Evolutionary conservation across 2,888 invertebrate species (phyloP).

Genomic region (Pogonocherus hispidulus): DNA sequence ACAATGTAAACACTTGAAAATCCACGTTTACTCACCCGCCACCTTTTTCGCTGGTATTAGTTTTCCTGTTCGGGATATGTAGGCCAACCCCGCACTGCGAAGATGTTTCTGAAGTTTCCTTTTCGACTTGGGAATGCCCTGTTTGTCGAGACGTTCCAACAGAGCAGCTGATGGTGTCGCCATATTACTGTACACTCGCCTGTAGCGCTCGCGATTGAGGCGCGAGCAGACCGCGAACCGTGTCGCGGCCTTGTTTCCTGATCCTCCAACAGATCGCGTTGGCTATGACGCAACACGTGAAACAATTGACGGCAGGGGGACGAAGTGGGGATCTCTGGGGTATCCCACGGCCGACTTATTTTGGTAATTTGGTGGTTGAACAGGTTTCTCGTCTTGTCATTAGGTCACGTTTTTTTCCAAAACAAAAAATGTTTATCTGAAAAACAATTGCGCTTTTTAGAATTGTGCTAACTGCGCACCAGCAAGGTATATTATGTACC

Average conservation of each 20-base stretch:
- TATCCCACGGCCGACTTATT: slow-evolving; percentile 33
- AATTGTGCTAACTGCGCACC: not conserved
- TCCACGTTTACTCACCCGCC: slow-evolving; percentile 65
- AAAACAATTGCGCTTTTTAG: not conserved
- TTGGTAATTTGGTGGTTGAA: slow-evolving; percentile 24
- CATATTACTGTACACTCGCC: slow-evolving; percentile 59
- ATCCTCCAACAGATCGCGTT: slow-evolving; percentile 39
- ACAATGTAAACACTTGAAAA: slow-evolving; percentile 62
- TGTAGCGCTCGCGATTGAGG: slow-evolving; percentile 33
- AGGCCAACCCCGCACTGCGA: slow-evolving; percentile 69
- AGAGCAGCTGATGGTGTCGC: slow-evolving; percentile 67
- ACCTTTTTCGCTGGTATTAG: slow-evolving; percentile 70
- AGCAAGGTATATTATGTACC: too few species aligned
- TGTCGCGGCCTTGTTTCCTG: slow-evolving; percentile 35
- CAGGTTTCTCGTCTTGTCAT: slow-evolving; percentile 27
- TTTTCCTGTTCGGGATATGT: slow-evolving; percentile 70
- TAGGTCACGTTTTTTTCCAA: slow-evolving; percentile 24
- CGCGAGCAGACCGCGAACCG: slow-evolving; percentile 22
- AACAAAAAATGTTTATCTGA: slow-evolving; percentile 12
- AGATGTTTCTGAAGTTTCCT: slow-evolving; percentile 69
- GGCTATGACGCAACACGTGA: slow-evolving; percentile 28
- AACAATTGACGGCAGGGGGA: not conserved
- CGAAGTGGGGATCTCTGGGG: slow-evolving; percentile 19
- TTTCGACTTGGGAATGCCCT: slow-evolving; percentile 67
- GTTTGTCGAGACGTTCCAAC: slow-evolving; percentile 64